phyloP scores from a whole-genome alignment of 2,888 invertebrate genomes.

The Tanypteryx hageni region DNA sequence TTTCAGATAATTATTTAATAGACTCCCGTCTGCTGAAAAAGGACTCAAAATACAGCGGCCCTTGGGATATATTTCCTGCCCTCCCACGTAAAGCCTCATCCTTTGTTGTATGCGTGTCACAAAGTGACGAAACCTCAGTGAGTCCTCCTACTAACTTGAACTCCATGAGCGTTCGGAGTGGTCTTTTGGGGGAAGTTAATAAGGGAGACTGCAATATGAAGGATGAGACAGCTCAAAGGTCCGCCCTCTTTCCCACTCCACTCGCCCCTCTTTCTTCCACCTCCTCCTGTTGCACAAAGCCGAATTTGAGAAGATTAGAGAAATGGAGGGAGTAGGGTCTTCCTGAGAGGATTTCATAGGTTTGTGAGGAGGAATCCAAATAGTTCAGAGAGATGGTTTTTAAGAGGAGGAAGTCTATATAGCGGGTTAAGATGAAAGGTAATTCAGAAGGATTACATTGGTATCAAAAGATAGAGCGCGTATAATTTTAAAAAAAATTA shows the following conservation, averaged over 20 bases:
- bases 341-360: background rate
- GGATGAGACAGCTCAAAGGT: background rate
- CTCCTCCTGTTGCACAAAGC: background rate
- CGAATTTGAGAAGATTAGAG: slow-evolving; percentile 4
- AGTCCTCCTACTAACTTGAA: background rate
- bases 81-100: background rate
- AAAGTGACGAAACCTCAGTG: slow-evolving; percentile 27
- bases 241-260: too few relatives aligned
- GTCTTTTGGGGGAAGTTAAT: slow-evolving; percentile 15
- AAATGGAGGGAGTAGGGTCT: background rate
- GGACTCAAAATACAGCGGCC: background rate
- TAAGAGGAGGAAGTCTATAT: too few relatives aligned
- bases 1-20: slow-evolving; percentile 58
- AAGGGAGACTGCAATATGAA: background rate
- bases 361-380: background rate
- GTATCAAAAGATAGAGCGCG: too few relatives aligned
- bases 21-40: background rate
- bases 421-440: too few relatives aligned
- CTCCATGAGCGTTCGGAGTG: background rate
- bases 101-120: slow-evolving; percentile 22
- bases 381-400: background rate
- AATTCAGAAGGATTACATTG: too few relatives aligned
- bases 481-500: too few relatives aligned
- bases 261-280: background rate
- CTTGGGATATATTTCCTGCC: background rate